Evolutionary conservation across 23 tunicate genomes (phyloP).

Genomic region (Corella eumyota): DNA sequence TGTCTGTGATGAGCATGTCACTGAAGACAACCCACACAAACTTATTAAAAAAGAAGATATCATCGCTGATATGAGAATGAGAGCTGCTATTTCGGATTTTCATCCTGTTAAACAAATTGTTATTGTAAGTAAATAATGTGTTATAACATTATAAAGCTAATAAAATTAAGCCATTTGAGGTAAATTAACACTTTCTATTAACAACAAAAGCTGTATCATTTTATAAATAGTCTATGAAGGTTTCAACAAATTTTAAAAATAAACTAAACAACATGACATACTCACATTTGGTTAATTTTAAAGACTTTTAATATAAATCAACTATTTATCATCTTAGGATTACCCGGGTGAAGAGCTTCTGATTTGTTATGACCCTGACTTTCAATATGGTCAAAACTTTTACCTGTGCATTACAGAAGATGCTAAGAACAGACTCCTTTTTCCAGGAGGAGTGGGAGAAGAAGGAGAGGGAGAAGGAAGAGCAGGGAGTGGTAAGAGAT

Average conservation of each 20-base stretch:
- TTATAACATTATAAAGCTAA: not conserved
- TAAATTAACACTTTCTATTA: not conserved
- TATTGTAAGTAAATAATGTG: constrained; percentile 21
- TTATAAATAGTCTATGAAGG: not conserved
- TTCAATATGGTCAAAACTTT: constrained; percentile 86
- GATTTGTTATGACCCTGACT: constrained; percentile 63
- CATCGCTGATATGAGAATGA: constrained; percentile 69
- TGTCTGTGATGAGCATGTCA: constrained; percentile 75
- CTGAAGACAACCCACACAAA: constrained; percentile 75
- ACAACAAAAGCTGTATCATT: not conserved
- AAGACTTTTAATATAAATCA: no score
- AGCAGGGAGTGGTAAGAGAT: not conserved
- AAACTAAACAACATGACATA: no score
- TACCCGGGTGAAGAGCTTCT: constrained; percentile 70
- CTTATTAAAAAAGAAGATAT: constrained; percentile 71
- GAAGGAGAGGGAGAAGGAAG: constrained; percentile 14
- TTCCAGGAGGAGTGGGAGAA: constrained; percentile 15
- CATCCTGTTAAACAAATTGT: constrained; percentile 84
- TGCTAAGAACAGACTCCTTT: constrained; percentile 30
- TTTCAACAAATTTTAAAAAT: not conserved
- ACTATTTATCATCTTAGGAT: constrained; percentile 33
- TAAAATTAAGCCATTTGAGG: not conserved
- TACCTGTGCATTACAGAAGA: constrained; percentile 87
- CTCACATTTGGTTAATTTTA: no score
- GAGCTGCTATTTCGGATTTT: constrained; percentile 95